Evolutionary conservation across 2,888 invertebrate genomes (phyloP), one percentile per base, ranked within the genome.

Genomic region (Acheta domesticus): DNA sequence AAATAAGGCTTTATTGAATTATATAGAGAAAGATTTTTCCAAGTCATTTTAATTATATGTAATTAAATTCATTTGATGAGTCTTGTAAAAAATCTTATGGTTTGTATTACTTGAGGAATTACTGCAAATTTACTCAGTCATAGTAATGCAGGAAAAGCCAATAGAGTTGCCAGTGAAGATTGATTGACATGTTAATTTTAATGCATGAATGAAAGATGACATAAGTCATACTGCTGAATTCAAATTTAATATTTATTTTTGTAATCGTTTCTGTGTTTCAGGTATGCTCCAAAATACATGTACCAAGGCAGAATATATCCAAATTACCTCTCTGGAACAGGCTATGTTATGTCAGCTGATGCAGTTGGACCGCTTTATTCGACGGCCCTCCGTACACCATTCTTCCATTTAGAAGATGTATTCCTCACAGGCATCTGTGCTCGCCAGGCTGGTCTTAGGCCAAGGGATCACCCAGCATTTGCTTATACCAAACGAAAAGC

Each of bases 221-320:
- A 8, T 8, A 36, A 36, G 11, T 36, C 36, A 8, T 36, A 36
- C 36, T 74, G 20, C 74, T 11, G 8, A 11, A 74, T 5, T 36
- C 5, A 5, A 36, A 36, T 36, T 36, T 36, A 36, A 36, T 36
- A 36, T 36, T 36, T 36, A 36, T 36, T 36, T 36, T 8, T 36
- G 8, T 36, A 8, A 36, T 36, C 36, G 1, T 62, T 3, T 79
- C 19, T 75, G 23, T n/a, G 20, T 83, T 83, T 79, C 84, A 92
- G 92, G 92, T 95, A 93, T 87, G 92, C 93, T 81, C 95, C 95
- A 1, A 90, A 90, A 50, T 94, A 94, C 85, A 93, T 95, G 92
- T 95, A 91, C 85, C 87, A 90, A 1, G 92, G 90, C 0, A 89
- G 90, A 75, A 89, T 90, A 77, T 95, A 94, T 88, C 96, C 95